Evolutionary conservation across 1,140 invertebrate genomes (phyloP).

Genomic region (Drosophila guanche): DNA sequence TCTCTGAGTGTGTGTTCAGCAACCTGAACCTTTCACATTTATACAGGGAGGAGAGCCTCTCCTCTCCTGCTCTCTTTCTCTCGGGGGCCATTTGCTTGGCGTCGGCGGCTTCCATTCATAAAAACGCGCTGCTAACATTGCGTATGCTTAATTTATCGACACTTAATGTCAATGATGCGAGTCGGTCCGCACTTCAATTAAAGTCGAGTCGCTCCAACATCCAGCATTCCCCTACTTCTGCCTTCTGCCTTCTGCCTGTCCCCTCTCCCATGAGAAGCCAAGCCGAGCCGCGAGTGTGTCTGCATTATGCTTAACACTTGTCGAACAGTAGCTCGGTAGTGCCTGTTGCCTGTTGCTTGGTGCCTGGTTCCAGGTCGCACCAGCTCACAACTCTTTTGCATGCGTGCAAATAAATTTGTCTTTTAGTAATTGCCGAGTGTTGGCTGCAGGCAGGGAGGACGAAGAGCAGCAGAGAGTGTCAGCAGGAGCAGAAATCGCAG

Average conservation of each 20-base stretch:
- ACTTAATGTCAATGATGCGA: conserved; percentile 80
- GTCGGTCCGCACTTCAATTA: conserved; percentile 77
- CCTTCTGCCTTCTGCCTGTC: background rate
- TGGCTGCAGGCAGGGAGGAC: background rate
- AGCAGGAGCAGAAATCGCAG: background rate
- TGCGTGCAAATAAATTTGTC: conserved; percentile 83
- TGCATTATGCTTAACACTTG: conserved; percentile 81
- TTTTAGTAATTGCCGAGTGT: conserved; percentile 81
- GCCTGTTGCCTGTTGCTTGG: too few relatives aligned
- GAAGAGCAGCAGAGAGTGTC: background rate
- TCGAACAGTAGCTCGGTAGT: conserved; percentile 57
- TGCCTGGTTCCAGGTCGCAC: conserved; percentile 10
- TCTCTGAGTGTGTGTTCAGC: background rate
- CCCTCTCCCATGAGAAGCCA: too few relatives aligned
- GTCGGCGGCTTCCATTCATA: conserved; percentile 57
- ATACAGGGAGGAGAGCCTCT: conserved; percentile 18
- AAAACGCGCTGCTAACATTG: conserved; percentile 54
- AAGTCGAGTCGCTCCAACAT: conserved; percentile 15
- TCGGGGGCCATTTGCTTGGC: background rate
- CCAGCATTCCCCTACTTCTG: too few relatives aligned
- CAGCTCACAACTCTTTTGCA: conserved; percentile 54
- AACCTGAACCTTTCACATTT: conserved; percentile 67
- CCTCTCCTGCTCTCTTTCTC: background rate
- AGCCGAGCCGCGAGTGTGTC: conserved; percentile 39
- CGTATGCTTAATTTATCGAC: conserved; percentile 82